Base-by-base conservation (phyloP, 2,113 vertebrate species). In the Xiphorhynchus elegans region DNA sequence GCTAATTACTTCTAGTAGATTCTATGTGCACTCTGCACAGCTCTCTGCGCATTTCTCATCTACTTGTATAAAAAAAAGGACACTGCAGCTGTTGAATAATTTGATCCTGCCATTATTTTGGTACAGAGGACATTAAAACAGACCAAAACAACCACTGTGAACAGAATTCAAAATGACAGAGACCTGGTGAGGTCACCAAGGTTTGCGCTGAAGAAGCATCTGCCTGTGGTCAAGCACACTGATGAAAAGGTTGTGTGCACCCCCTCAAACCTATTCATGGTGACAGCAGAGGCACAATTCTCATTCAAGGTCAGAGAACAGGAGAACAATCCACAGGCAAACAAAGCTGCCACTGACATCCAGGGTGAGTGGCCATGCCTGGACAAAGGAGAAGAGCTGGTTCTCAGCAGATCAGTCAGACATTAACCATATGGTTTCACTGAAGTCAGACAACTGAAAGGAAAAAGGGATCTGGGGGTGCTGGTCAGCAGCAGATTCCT, bases 271-370 rank as follows among this genome's bases (percentile, higher is more conserved):
- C 92, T 81, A 87, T 74, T 16, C 39, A 5, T 9, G 70, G 28
- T 90, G 91, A 89, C 91, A 96, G 93, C 78, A 62, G 70, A 73
- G 90, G 75, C 92, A 81, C 76, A 74, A 26, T 23, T 42, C 85
- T 55, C 76, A 63, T 49, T 47, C 79, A 35, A 60, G 90, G 82
- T 78, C 63, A 93, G 50, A 74, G 70, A 87, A 55, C 42, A 47
- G 18, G 53, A 23, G 59, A 90, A 68, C 58, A 53, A 55, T 50
- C 46, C 92, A 80, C 20, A 56, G 64, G 64, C 11, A 1, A 79
- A 40, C 23, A 52, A 47, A 82, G 75, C 78, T 85, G 28, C 47
- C 73, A 2, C 12, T 8, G 58, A 16, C 37, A 37, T 11, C 20
- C 28, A 18, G 73, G 47, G 39, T 15, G 58, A 78, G 44, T 5